These are phyloP conservation scores for Odocoileus virginianus DNA, from an alignment of 2,113 vertebrate species.

Conservation along the genomic window DNA sequence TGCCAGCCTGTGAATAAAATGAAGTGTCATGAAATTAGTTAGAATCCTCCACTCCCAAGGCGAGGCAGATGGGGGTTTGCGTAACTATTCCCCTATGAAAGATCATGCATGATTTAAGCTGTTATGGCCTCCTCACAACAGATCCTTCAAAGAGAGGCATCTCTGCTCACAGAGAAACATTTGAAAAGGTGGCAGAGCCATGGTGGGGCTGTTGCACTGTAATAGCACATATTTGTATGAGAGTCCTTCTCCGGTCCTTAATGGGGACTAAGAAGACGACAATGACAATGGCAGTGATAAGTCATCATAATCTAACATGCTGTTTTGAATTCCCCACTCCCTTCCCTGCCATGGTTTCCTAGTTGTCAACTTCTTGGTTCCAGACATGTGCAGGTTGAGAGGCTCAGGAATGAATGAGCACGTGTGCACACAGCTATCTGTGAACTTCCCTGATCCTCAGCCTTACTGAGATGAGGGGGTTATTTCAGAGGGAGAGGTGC, in stretches of 20 bases:
- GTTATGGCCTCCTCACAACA: neutral
- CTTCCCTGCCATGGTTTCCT: neutral
- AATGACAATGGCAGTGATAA: neutral
- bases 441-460: neutral
- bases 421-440: neutral
- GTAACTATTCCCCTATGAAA: neutral
- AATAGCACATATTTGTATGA: neutral
- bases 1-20: constrained; percentile 34
- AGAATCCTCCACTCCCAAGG: neutral
- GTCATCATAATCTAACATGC: neutral
- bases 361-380: neutral
- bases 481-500: neutral
- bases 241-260: neutral
- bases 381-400: neutral
- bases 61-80: neutral
- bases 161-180: neutral
- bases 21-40: neutral
- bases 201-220: neutral
- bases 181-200: neutral
- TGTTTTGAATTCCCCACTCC: neutral
- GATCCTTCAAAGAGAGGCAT: neutral
- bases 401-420: neutral
- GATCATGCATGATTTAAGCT: neutral
- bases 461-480: neutral
- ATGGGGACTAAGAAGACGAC: neutral